Evolutionary conservation across 2,888 invertebrate species (phyloP).

Genomic region (Apodemia mormo): DNA sequence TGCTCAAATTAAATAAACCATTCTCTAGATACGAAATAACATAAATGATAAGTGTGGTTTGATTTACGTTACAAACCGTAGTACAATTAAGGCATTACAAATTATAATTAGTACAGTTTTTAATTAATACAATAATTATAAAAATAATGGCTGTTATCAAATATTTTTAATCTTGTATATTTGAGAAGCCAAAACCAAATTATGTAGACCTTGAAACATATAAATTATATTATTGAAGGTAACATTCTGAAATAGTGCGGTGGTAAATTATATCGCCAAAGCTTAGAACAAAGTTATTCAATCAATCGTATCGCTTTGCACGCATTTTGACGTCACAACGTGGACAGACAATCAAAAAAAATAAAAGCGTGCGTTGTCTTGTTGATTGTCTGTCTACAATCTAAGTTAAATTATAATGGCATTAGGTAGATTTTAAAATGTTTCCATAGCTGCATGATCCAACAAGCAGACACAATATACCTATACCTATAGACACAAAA

Average conservation of each 20-base stretch:
- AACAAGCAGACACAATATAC: too few relatives aligned
- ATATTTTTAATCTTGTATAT: constrained; percentile 13
- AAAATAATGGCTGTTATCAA: constrained; percentile 16
- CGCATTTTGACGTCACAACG: not conserved
- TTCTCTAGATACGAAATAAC: constrained; percentile 9
- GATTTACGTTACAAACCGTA: constrained; percentile 10
- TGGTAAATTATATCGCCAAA: not conserved
- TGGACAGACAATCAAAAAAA: not conserved
- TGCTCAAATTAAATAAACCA: constrained; percentile 9
- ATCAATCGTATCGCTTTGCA: not conserved
- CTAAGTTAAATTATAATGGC: too few relatives aligned
- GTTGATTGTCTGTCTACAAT: too few relatives aligned
- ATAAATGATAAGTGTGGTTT: constrained; percentile 5
- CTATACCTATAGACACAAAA: too few relatives aligned
- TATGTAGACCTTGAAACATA: not conserved
- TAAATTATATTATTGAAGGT: not conserved
- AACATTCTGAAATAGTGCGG: constrained; percentile 7
- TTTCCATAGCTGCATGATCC: too few relatives aligned
- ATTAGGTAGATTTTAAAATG: too few relatives aligned
- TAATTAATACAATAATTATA: constrained; percentile 18
- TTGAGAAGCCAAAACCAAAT: constrained; percentile 7
- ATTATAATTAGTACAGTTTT: constrained; percentile 11
- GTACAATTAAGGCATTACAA: constrained; percentile 8
- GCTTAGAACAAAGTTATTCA: not conserved
- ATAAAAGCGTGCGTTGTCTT: too few relatives aligned